phyloP scores from a whole-genome alignment of 2,888 invertebrate species.

The Sinohyriopsis cumingii region DNA sequence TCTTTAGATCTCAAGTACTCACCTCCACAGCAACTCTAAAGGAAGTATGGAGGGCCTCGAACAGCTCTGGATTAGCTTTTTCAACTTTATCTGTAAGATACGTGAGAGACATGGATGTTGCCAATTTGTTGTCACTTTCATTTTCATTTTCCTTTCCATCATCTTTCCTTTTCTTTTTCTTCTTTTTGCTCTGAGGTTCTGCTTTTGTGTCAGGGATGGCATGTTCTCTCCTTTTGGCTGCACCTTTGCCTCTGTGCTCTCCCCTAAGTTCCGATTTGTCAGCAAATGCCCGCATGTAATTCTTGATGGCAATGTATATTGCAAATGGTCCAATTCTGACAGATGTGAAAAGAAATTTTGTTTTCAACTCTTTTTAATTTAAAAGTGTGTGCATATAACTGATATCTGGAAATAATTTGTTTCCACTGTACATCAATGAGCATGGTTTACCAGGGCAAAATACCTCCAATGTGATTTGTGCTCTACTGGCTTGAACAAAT shows the following conservation, averaged over 20 bases:
- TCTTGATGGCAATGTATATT: slow-evolving; percentile 28
- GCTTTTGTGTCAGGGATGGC: slow-evolving; percentile 3
- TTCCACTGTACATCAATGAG: too few species aligned
- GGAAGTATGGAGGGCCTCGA: slow-evolving; percentile 21
- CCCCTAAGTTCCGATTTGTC: slow-evolving; percentile 13
- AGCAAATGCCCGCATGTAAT: slow-evolving; percentile 21
- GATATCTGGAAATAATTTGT: too few species aligned
- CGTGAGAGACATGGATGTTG: too few species aligned
- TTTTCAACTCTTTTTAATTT: neutral
- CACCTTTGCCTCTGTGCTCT: slow-evolving; percentile 2
- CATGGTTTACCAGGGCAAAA: too few species aligned
- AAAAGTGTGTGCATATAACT: too few species aligned
- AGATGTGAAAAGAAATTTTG: neutral
- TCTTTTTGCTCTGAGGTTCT: slow-evolving; percentile 22
- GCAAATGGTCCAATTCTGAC: slow-evolving; percentile 34
- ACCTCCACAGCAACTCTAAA: slow-evolving; percentile 35
- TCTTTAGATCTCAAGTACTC: too few species aligned
- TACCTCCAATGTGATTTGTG: too few species aligned
- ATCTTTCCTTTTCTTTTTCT: slow-evolving; percentile 32
- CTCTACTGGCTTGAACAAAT: too few species aligned
- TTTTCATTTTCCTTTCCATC: slow-evolving; percentile 3
- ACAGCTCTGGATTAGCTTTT: slow-evolving; percentile 31
- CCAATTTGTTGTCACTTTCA: too few species aligned
- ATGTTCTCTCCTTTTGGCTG: neutral
- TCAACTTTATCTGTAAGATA: slow-evolving; percentile 16